A percentile compares a stretch with the other conserved stretches of the same genome.
Conservation (phyloP, 92 coral and sea anemone species). For the Diadumene lineata region DNA sequence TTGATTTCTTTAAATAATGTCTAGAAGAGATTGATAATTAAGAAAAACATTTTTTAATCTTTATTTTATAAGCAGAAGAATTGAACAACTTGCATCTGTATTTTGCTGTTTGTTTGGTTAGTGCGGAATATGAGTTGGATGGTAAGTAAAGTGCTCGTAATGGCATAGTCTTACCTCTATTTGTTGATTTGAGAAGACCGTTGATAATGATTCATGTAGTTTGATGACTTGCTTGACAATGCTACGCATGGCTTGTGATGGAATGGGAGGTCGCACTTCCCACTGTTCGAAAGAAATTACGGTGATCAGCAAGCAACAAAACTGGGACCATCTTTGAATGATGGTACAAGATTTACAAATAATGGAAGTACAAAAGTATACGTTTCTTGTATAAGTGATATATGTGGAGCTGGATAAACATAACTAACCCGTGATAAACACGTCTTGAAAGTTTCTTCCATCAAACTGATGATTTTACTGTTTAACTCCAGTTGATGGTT, state of each 20-base stretch:
- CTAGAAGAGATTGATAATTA: slow-evolving; percentile 33
- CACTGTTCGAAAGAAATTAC: no score
- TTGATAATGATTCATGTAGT: slow-evolving; percentile 87
- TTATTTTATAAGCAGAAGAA: background rate
- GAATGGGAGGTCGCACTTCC: slow-evolving; percentile 99
- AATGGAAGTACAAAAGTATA: background rate
- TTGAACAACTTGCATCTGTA: no score
- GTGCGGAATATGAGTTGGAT: no score
- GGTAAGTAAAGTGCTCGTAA: no score
- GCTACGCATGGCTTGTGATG: slow-evolving; percentile 94
- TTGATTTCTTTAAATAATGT: slow-evolving; percentile 82
- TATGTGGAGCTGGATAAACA: no score
- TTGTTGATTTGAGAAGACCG: slow-evolving; percentile 69
- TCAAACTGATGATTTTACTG: slow-evolving; percentile 79
- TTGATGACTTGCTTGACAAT: slow-evolving; percentile 87
- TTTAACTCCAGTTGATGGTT: slow-evolving; percentile 88
- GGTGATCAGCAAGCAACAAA: no score
- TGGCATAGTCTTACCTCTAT: slow-evolving; percentile 84
- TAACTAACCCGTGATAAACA: slow-evolving; percentile 74
- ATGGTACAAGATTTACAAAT: no score
- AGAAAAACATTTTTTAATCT: background rate
- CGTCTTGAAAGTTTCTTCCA: slow-evolving; percentile 79
- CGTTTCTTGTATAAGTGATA: background rate
- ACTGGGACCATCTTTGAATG: no score
- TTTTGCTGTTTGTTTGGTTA: no score